These are phyloP conservation scores for Stictonetta naevosa DNA, from an alignment of 2,113 vertebrate genomes.

Conservation along the genomic window DNA sequence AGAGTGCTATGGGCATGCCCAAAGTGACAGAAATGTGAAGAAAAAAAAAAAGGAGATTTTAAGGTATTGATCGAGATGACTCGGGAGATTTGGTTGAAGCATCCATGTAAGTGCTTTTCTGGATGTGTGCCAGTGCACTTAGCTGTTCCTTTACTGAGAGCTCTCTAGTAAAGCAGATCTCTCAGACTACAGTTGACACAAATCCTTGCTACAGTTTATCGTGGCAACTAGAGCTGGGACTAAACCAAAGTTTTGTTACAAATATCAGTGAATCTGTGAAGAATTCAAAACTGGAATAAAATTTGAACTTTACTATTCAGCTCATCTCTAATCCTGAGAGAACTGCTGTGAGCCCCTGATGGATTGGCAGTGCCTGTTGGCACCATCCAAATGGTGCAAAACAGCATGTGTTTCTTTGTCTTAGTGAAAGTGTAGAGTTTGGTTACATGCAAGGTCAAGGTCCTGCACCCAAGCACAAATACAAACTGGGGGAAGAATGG, in stretches of 20 bases:
- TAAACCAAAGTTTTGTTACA: rapidly evolving
- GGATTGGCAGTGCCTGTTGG: neutral
- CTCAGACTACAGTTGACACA: neutral
- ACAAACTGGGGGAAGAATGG: too few relatives aligned
- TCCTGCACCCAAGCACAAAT: too few relatives aligned
- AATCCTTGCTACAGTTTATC: neutral
- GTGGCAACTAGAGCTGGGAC: neutral
- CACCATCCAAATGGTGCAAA: neutral
- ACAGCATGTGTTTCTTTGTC: rapidly evolving
- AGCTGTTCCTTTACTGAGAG: neutral
- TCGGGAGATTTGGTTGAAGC: neutral
- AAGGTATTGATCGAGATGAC: neutral
- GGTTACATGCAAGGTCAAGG: too few relatives aligned
- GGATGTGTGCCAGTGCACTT: neutral
- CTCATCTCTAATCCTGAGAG: neutral
- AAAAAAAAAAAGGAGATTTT: neutral
- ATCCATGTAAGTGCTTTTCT: neutral
- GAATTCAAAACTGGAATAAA: neutral
- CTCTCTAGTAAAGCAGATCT: neutral
- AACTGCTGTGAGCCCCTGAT: neutral
- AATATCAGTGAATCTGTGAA: neutral
- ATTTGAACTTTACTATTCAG: neutral
- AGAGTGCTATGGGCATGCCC: neutral
- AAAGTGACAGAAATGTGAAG: neutral
- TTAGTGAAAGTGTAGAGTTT: neutral